Evolutionary conservation across 2,113 vertebrate species (phyloP).

Genomic region (Brachyhypopomus gauderio): DNA sequence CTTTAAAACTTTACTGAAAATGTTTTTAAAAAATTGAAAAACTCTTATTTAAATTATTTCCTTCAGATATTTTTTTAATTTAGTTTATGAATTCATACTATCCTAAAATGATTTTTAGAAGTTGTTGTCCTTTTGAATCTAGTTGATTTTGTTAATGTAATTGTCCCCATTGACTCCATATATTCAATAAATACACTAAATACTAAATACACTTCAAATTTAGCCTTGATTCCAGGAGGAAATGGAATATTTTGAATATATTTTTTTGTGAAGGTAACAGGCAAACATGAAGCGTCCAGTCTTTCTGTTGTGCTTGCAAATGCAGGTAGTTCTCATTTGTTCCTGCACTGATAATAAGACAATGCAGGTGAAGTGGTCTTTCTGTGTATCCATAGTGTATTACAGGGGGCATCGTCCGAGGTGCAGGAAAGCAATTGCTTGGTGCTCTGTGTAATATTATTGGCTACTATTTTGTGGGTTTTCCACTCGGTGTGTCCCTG

Average conservation of each 20-base stretch:
- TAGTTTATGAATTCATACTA: no score
- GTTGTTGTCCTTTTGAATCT: not conserved
- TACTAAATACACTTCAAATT: no score
- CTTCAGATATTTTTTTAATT: no score
- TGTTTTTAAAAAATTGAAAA: no score
- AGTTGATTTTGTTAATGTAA: not conserved
- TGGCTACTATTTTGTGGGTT: slow-evolving; percentile 75
- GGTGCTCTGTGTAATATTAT: slow-evolving; percentile 75
- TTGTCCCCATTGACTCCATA: not conserved
- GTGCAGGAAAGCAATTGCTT: slow-evolving; percentile 79
- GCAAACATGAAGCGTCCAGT: no score
- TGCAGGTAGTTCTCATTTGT: not conserved
- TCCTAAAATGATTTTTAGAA: not conserved
- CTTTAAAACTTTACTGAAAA: not conserved
- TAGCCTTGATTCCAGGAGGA: no score
- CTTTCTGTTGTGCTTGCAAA: no score
- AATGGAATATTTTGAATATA: no score
- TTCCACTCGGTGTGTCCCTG: slow-evolving; percentile 77
- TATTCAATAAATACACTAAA: not conserved
- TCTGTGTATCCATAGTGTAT: slow-evolving; percentile 66
- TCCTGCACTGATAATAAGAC: not conserved
- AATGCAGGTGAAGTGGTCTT: not conserved
- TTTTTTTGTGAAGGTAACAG: no score
- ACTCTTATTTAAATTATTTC: no score
- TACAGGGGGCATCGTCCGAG: slow-evolving; percentile 77